A percentile compares a stretch with the other conserved stretches of the same genome.
phyloP scores from a whole-genome alignment of 1,140 invertebrate species.

The Caenorhabditis inopinata region DNA sequence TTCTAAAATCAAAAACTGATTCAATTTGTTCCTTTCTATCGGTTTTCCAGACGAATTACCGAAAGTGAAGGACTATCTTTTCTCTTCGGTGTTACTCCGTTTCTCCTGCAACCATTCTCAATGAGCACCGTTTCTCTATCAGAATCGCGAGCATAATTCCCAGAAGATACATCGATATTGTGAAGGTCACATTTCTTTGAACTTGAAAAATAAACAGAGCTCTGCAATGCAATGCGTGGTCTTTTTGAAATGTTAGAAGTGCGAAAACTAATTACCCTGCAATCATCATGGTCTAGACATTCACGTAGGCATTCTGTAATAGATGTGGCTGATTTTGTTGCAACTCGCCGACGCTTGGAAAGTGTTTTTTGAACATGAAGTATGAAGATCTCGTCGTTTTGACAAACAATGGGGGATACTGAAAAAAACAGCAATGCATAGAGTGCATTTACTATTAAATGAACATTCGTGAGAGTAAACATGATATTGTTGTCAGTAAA shows the following conservation, averaged over 20 bases:
- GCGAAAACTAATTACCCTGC: slow-evolving; percentile 27
- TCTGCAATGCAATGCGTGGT: neutral
- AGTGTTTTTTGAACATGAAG: slow-evolving; percentile 40
- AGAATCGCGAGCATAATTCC: neutral
- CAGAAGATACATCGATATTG: slow-evolving; percentile 2
- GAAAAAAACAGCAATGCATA: neutral
- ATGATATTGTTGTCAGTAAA: no score
- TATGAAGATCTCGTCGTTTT: slow-evolving; percentile 39
- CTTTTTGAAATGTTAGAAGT: neutral
- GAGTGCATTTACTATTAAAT: no score
- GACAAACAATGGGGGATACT: slow-evolving; percentile 15
- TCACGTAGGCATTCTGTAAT: slow-evolving; percentile 24
- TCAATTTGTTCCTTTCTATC: neutral
- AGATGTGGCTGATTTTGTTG: neutral
- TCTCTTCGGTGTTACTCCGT: neutral
- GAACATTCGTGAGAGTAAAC: no score
- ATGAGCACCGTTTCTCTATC: slow-evolving; percentile 14
- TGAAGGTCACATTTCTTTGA: slow-evolving; percentile 11
- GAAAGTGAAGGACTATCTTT: slow-evolving; percentile 2
- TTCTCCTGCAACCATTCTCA: slow-evolving; percentile 15
- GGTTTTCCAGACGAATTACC: neutral
- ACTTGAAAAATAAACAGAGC: slow-evolving; percentile 8
- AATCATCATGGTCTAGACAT: slow-evolving; percentile 7
- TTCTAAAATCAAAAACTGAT: neutral
- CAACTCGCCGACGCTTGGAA: neutral